phyloP scores from a whole-genome alignment of 2,113 vertebrate genomes.

The Coracopsis vasa region DNA sequence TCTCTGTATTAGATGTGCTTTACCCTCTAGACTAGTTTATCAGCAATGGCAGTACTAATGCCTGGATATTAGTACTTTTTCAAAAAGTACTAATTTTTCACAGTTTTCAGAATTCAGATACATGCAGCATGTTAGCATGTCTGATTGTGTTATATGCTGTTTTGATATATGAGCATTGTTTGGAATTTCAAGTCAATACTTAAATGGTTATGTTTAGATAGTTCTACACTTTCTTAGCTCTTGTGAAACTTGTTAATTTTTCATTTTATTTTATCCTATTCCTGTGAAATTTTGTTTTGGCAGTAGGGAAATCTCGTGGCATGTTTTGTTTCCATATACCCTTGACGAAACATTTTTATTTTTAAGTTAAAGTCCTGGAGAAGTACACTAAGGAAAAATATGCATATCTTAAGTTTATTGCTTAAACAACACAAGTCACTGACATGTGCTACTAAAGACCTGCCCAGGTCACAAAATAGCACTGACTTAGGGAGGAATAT shows the following conservation, averaged over 20 bases:
- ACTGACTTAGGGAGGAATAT: neutral
- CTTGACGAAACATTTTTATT: neutral
- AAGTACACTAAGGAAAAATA: neutral
- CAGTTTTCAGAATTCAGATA: neutral
- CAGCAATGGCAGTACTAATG: neutral
- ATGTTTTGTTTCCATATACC: neutral
- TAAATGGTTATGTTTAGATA: neutral
- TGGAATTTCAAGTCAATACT: neutral
- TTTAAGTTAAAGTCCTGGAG: neutral
- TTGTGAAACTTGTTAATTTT: neutral
- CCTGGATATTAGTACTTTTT: neutral
- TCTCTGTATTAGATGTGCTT: neutral
- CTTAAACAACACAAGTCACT: neutral
- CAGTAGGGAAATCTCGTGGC: neutral
- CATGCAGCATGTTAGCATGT: neutral
- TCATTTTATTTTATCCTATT: neutral
- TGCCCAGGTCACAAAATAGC: neutral
- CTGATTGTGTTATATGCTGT: neutral
- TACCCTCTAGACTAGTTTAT: neutral
- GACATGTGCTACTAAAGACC: neutral
- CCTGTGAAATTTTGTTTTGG: neutral
- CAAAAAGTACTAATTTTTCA: too few relatives aligned
- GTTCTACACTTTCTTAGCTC: neutral
- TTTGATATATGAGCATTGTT: neutral
- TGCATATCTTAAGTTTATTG: neutral